A percentile compares a stretch with the other conserved stretches of the same genome.
phyloP scores from a whole-genome alignment of 2,113 vertebrate genomes.

The Anser brachyrhynchus region DNA sequence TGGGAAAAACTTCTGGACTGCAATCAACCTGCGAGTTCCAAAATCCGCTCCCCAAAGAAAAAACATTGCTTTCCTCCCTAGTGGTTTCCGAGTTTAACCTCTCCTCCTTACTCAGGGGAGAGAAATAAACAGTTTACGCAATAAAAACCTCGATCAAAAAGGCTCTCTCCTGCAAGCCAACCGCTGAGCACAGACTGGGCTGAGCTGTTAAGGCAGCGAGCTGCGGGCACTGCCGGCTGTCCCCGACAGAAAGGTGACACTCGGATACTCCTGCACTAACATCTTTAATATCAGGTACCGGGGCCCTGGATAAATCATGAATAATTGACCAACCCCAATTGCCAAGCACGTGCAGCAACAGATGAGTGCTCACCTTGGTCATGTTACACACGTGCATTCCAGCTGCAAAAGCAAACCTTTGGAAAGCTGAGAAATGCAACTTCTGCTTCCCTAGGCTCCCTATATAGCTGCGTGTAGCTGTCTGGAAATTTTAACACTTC shows the following conservation, averaged over 20 bases:
- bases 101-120: conserved; percentile 66
- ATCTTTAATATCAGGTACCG: conserved; percentile 35
- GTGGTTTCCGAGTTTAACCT: conserved; percentile 53
- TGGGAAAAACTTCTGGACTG: conserved; percentile 66
- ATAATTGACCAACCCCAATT: not conserved
- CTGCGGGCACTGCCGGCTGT: not conserved
- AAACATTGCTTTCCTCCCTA: conserved; percentile 38
- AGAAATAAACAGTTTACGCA: conserved; percentile 57
- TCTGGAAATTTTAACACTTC: not conserved
- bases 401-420: not conserved
- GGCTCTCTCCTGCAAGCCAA: conserved; percentile 23
- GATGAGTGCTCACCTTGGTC: not conserved
- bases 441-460: not conserved
- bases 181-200: not conserved
- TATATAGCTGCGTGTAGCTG: not conserved
- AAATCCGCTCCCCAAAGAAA: conserved; percentile 46
- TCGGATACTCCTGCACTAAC: not conserved
- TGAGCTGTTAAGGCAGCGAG: not conserved
- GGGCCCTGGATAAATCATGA: conserved; percentile 17
- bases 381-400: rapidly evolving
- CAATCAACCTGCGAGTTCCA: conserved; percentile 57
- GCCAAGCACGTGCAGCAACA: not conserved
- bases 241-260: conserved; percentile 38
- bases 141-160: not conserved
- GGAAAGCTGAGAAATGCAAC: not conserved